Evolutionary conservation across 1,140 invertebrate species (phyloP), one percentile per base, ranked within the genome.

Genomic region (Dryas iulia): DNA sequence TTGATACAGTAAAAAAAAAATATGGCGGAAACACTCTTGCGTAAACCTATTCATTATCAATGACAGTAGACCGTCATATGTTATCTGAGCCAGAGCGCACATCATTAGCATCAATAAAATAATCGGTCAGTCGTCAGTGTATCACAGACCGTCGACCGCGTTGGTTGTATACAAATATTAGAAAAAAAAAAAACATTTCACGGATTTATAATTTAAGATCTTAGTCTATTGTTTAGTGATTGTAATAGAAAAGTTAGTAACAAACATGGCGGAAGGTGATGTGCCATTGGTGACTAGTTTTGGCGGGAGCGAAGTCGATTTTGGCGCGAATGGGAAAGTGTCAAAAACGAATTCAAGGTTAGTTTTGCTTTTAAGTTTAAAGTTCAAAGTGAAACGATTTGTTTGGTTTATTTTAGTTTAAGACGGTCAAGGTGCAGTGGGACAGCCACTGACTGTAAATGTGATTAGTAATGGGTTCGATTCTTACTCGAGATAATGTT

Each of bases 71-170:
- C 77, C 82, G 79, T 81, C 83, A 82, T 76, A 82, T 85, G 85
- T 89, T 90, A 89, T 90, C 84, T 83, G 76, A 74, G 74, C 47
- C 67, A 68, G 39, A 47, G 66, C 63, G 77, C 77, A 81, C 83
- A 84, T 86, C 83, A 81, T 80, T 82, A 79, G 83, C 86, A 87
- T 87, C 79, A 86, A 89, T 88, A 87, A 87, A 84, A 83, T 84
- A 86, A 84, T 83, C 84, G 78, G 73, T 79, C 78, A 81, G 77
- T 75, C 67, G 70, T 71, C 79, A 82, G 77, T 83, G 74, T 76
- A 83, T 77, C 69, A 79, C 72, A 66, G 73, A 64, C 61, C 76
- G 78, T 71, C 76, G 81, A 57, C 66, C 78, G 80, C 60, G 75
- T 66, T 66, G 52, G 77, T 70, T 69, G 73, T 69, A 52, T 30